Base-by-base conservation (phyloP, 2,797 vertebrate genomes). In the Echiichthys vipera region DNA sequence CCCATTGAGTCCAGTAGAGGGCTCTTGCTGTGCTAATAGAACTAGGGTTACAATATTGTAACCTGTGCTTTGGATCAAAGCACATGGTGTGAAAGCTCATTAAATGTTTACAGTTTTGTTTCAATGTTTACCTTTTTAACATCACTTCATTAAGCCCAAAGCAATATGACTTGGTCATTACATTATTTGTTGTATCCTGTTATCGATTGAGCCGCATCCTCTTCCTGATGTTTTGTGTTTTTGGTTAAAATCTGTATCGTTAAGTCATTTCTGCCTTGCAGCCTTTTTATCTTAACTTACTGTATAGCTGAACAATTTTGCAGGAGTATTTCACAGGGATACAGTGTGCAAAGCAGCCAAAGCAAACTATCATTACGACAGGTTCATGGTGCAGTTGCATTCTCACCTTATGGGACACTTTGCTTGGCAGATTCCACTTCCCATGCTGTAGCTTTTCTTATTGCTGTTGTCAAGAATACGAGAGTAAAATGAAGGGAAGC, bases 381-480 rank as follows among this genome's bases (percentile, higher is more conserved):
- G 71, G 43, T 74, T 51, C 40, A 64, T 42, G 53, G 32, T 47
- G 27, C 54, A 58, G 27, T 43, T 65, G 54, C 57, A 13, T 36
- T 65, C 63, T 66, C 64, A 65, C 74, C 69, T 83, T 65, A 34
- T 20, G 36, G 69, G 77, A 81, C 77, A 78, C 68, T 74, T 69
- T 36, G 34, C 71, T 56, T 77, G 70, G 47, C 71, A 80, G 62
- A 78, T 78, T 77, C 47, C 34, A 59, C 78, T 83, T 75, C 59
- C 66, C 40, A 72, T 81, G 61, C 61, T 75, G 45, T 71, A 74
- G 59, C 67, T 84, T 89, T 86, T 84, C 72, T 81, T 77, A 82
- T 68, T 56, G 56, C 81, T 79, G 72, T 84, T 91, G 78, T 90
- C 90, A 81, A 71, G 74, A 73, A 86, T 80, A 89, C 85, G 81